Evolutionary conservation across 2,888 invertebrate genomes (phyloP), one percentile per base, ranked within the genome.

Genomic region (Anorthoa munda): DNA sequence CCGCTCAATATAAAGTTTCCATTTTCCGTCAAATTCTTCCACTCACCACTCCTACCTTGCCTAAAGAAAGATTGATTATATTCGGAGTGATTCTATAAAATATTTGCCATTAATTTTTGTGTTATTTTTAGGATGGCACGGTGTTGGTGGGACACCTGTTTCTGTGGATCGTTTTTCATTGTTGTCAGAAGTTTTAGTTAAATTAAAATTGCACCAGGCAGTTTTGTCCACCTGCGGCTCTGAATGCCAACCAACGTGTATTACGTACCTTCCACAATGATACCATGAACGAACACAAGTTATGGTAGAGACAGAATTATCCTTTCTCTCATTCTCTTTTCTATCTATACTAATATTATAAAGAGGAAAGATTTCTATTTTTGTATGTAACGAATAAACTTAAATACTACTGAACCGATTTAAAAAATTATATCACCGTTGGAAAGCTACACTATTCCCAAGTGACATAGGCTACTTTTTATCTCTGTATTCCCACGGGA

Each of bases 1-100:
- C 67, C 81, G 83, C 84, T 81, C 89, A 90, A 90, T 92, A 89
- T 83, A 87, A 92, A 92, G 87, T 93, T 92, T 89, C 80, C 87
- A 59, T 75, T 79, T 82, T 75, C 72, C 82, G 90, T 92, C 91
- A 90, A 91, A 90, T 90, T 90, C 83, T 82, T 82, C 82, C 76
- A 73, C 73, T 78, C 60, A 58, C 71, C 71, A 76, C 77, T 23
- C 75, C 70, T 77, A 81, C 78, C 79, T 84, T 72, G 66, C 69
- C 12, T 74, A n/a, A 65, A 77, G 66, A 74, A 68, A 80, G 78
- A 80, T 85, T 83, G 82, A 83, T 83, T 82, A 81, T 75, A 56
- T 71, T 71, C 12, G 56, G 39, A 56, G 59, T 72, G 72, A 60
- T 69, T 71, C 12, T 18, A 21, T 56, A 56, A 15, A 72, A 77